Evolutionary conservation across 1,140 invertebrate species (phyloP).

Genomic region (Nylanderia fulva): DNA sequence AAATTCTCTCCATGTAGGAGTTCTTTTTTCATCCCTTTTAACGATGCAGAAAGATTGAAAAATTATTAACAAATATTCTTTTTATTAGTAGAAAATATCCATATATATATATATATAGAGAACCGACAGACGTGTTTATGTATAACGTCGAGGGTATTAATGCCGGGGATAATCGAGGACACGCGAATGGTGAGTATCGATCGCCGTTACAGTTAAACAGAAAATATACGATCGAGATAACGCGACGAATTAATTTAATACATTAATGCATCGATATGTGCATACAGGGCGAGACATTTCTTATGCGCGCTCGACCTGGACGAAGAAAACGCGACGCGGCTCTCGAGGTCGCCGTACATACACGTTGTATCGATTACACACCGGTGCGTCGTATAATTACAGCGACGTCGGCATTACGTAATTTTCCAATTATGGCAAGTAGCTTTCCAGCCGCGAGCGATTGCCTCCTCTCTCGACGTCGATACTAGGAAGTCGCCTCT

Average conservation of each 20-base stretch:
- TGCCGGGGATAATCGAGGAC: not conserved
- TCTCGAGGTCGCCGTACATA: conserved; percentile 55
- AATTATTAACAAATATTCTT: too few relatives aligned
- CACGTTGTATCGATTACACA: conserved; percentile 55
- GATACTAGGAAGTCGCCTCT: conserved; percentile 36
- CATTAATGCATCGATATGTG: not conserved
- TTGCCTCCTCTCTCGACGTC: not conserved
- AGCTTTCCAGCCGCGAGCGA: conserved; percentile 54
- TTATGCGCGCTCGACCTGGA: not conserved
- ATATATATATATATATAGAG: too few relatives aligned
- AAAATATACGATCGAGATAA: not conserved
- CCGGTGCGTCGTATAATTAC: conserved; percentile 60
- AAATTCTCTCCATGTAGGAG: too few relatives aligned
- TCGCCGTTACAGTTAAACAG: not conserved
- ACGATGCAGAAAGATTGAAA: too few relatives aligned
- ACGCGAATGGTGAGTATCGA: not conserved
- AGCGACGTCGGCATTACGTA: conserved; percentile 43
- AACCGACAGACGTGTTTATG: not conserved
- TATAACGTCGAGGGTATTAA: not conserved
- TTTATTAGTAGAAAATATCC: too few relatives aligned
- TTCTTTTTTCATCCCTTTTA: too few relatives aligned
- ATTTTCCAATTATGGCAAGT: conserved; percentile 57
- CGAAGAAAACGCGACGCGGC: conserved; percentile 17
- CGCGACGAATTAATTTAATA: not conserved
- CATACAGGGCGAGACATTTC: conserved; percentile 18